phyloP scores from a whole-genome alignment of 2,113 vertebrate genomes.

The Nothocercus julius region DNA sequence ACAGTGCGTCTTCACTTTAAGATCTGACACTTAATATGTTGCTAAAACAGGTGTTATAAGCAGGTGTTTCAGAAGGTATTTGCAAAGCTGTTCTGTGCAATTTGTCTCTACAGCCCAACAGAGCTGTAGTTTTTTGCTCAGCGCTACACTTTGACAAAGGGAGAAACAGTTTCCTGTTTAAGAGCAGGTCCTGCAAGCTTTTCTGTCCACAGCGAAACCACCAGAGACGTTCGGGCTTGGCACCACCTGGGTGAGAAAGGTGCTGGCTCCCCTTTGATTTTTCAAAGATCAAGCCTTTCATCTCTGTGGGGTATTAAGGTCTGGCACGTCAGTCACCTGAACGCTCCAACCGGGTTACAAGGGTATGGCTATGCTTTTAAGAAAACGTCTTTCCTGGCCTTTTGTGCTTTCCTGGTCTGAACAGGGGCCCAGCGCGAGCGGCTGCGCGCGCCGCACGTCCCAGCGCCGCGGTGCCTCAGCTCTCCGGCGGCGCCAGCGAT shows the following conservation, averaged over 20 bases:
- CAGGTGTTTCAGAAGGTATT: not conserved
- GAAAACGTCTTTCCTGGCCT: not conserved
- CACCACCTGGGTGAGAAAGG: not conserved
- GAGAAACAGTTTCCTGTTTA: not conserved
- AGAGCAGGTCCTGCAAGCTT: not conserved
- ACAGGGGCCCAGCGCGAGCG: not conserved
- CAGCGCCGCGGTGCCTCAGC: not conserved
- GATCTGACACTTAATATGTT: not conserved
- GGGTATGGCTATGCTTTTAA: not conserved
- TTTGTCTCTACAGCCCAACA: not conserved
- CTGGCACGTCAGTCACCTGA: not conserved
- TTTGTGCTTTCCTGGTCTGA: not conserved
- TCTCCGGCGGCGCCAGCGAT: not conserved
- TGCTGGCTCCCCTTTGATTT: not conserved
- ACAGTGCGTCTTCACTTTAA: not conserved
- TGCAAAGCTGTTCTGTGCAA: not conserved
- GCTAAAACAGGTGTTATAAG: not conserved
- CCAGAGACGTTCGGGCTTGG: not conserved
- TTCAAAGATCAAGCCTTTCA: not conserved
- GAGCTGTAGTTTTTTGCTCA: not conserved
- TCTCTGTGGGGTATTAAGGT: not conserved
- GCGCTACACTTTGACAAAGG: not conserved
- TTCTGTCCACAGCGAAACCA: not conserved
- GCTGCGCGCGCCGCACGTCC: too few relatives aligned
- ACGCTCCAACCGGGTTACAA: not conserved